Conservation (phyloP, 2,797 vertebrate species). For the Poeciliopsis infans region DNA sequence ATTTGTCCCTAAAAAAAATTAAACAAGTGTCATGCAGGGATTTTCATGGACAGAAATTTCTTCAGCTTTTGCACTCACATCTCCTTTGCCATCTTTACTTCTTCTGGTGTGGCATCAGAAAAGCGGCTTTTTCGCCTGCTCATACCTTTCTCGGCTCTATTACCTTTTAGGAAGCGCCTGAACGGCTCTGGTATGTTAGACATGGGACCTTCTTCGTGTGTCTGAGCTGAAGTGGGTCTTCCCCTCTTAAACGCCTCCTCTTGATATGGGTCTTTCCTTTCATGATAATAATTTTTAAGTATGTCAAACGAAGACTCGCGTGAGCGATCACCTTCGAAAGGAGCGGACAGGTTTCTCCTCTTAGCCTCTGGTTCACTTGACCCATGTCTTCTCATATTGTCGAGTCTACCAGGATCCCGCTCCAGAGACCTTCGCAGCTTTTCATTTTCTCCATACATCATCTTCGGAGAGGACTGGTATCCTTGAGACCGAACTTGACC, state of each 20-base stretch:
- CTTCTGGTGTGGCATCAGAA: constrained; percentile 74
- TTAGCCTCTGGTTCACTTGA: constrained; percentile 37
- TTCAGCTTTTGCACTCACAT: constrained; percentile 63
- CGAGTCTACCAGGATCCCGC: constrained; percentile 33
- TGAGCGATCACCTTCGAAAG: constrained; percentile 9
- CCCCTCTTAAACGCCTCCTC: constrained; percentile 7
- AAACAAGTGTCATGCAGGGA: neutral
- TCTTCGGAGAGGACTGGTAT: constrained; percentile 7
- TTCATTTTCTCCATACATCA: neutral
- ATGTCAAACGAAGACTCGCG: constrained; percentile 29
- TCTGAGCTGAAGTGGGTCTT: constrained; percentile 25
- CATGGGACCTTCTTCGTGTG: constrained; percentile 33
- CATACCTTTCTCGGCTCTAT: neutral
- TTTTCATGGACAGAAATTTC: neutral
- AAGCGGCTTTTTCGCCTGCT: constrained; percentile 77
- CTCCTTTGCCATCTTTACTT: constrained; percentile 58
- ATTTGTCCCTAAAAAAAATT: neutral
- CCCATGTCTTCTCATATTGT: constrained; percentile 24
- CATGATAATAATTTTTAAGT: constrained; percentile 53
- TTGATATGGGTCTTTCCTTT: constrained; percentile 6
- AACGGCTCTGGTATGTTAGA: constrained; percentile 75
- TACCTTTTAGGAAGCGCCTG: constrained; percentile 67
- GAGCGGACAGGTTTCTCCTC: constrained; percentile 28
- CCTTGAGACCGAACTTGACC: constrained; percentile 18
- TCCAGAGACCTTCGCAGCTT: constrained; percentile 43